Base-by-base conservation (phyloP, 2,113 vertebrate species). In the Accipiter cooperii region DNA sequence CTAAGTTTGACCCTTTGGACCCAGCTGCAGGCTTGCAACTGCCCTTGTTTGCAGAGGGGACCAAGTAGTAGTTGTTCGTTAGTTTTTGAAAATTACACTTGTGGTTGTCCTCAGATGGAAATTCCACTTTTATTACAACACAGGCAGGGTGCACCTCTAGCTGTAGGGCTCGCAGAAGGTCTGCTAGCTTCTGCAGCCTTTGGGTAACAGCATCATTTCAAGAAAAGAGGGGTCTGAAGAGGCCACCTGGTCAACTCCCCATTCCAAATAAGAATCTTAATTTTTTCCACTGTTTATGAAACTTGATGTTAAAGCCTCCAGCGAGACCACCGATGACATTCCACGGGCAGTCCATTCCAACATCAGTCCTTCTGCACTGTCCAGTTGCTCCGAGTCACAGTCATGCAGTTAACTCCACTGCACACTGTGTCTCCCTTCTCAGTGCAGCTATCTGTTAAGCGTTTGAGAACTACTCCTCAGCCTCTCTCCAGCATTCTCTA, bases 291-390 rank as follows among this genome's bases (percentile, higher is more conserved):
- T 22, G 4, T 5, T 63, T 25, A 11, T 18, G 8, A 69, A 69
- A 60, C 1, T 4, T 0, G 8, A 17, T 22, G 28, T 81, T 31
- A 34, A 46, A 55, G 65, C 47, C 29, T 22, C 36, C 42, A 15
- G 55, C 0, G 1, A 55, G 40, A 38, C 34, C 49, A 29, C 0
- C 0, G 17, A 7, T 40, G 21, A 3, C n/a, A 5, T 47, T 33
- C 46, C 19, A 3, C 3, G 7, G 49, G 36, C 66, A 17, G 61
- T 9, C 75, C 40, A 2, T 33, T 29, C 68, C 44, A 13, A 1
- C 26, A 2, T 10, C 74, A 17, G 46, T 29, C 63, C 28, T 60
- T 4, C 49, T 6, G 46, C 46, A 1, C 8, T 7, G 19, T 2
- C 1, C 0, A 2, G 2, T 10, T 0, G 3, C 68, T 71, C 87